Evolutionary conservation across 2,113 vertebrate genomes (phyloP).

Genomic region (Paedocypris sp.): DNA sequence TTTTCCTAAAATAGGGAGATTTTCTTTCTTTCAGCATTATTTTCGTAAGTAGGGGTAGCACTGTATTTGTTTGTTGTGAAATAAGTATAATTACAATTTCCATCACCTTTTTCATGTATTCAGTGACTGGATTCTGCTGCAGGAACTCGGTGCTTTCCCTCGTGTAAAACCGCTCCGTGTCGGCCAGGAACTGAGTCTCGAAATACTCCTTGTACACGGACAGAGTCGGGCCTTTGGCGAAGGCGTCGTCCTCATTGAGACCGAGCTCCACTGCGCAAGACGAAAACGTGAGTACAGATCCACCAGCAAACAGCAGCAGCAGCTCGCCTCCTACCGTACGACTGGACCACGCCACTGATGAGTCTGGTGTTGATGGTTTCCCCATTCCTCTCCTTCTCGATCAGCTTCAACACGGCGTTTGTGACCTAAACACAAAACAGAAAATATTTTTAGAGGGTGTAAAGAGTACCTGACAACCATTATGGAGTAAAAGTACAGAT

Average conservation of each 20-base stretch:
- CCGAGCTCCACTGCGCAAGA: slow-evolving; percentile 80
- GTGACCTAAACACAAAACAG: slow-evolving; percentile 70
- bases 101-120: slow-evolving; percentile 97
- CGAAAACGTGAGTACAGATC: neutral
- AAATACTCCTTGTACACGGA: slow-evolving; percentile 98
- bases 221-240: slow-evolving; percentile 94
- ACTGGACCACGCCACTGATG: slow-evolving; percentile 97
- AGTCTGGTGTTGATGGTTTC: slow-evolving; percentile 97
- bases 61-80: too few relatives aligned
- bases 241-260: slow-evolving; percentile 95
- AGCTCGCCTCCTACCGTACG: slow-evolving; percentile 78
- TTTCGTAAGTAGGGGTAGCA: too few relatives aligned
- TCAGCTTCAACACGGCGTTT: slow-evolving; percentile 95
- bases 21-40: too few relatives aligned
- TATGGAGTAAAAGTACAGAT: too few relatives aligned
- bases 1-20: too few relatives aligned
- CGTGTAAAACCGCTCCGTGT: slow-evolving; percentile 97
- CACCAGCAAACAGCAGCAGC: neutral
- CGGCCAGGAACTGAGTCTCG: slow-evolving; percentile 94
- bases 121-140: slow-evolving; percentile 95
- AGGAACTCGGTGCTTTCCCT: slow-evolving; percentile 98
- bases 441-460: neutral
- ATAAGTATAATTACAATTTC: neutral
- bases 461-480: too few relatives aligned
- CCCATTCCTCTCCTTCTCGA: slow-evolving; percentile 93